A percentile compares a stretch with the other conserved stretches of the same genome.
Conservation (phyloP, 2,888 invertebrate species). For the Drosophila setosimentum region DNA sequence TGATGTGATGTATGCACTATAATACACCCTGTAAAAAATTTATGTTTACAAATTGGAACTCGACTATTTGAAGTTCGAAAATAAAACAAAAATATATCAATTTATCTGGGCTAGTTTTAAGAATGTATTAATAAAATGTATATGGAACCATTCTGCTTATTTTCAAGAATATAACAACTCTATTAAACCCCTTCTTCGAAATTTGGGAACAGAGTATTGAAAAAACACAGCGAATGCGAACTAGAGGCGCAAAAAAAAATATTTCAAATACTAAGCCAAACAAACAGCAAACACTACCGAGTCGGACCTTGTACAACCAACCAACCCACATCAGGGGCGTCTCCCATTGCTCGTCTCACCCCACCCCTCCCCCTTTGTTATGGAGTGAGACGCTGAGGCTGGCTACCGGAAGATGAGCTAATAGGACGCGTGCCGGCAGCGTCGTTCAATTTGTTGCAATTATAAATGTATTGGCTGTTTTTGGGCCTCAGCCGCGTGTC, state of each 20-base stretch:
- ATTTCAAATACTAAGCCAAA: conserved; percentile 45
- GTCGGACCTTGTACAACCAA: background rate
- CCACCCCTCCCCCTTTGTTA: conserved; percentile 2
- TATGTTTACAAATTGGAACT: background rate
- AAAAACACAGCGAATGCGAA: conserved; percentile 7
- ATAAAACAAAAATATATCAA: background rate
- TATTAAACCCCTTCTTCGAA: background rate
- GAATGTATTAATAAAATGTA: too few species aligned
- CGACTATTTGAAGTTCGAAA: background rate
- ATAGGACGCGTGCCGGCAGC: conserved; percentile 84
- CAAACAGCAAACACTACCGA: conserved; percentile 32
- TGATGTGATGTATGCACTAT: background rate
- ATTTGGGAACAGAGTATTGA: conserved; percentile 20
- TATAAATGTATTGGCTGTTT: conserved; percentile 82
- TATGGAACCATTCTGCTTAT: too few species aligned
- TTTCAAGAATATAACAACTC: background rate
- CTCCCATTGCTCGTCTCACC: background rate
- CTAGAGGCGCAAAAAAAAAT: conserved; percentile 24
- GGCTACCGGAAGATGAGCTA: conserved; percentile 81
- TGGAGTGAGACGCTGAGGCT: conserved; percentile 23
- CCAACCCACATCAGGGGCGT: conserved; percentile 26
- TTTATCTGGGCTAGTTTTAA: background rate
- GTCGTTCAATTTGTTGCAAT: conserved; percentile 85
- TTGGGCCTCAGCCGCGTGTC: conserved; percentile 62
- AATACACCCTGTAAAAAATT: conserved; percentile 25